Evolutionary conservation across 1,140 invertebrate genomes (phyloP).

Genomic region (Apis dorsata): DNA sequence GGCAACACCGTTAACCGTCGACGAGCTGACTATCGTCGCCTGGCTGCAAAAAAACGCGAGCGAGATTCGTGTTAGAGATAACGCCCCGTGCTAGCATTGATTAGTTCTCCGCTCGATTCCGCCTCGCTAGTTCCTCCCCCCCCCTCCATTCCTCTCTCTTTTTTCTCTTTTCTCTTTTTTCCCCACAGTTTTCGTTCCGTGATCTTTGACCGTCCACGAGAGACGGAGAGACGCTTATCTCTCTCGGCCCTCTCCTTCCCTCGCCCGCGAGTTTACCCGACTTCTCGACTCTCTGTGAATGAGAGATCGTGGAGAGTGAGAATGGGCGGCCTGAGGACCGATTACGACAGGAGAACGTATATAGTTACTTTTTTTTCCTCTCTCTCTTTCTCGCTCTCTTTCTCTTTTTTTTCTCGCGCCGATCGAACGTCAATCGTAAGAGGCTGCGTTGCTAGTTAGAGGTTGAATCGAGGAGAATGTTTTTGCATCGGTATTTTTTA

Average conservation of each 20-base stretch:
- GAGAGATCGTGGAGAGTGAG: constrained; percentile 22
- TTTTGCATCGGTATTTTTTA: no score
- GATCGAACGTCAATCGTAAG: neutral
- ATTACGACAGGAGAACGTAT: constrained; percentile 3
- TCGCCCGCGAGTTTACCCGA: neutral
- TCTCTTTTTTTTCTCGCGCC: neutral
- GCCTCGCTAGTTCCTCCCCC: constrained; percentile 4
- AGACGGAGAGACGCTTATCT: constrained; percentile 39
- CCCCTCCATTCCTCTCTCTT: constrained; percentile 11
- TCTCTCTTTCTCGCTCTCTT: neutral
- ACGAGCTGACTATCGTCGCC: constrained; percentile 79
- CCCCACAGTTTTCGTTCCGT: constrained; percentile 39
- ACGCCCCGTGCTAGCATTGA: constrained; percentile 20
- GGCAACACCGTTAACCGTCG: constrained; percentile 80
- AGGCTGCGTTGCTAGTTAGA: no score
- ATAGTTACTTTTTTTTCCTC: neutral
- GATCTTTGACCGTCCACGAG: constrained; percentile 67
- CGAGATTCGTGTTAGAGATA: constrained; percentile 59
- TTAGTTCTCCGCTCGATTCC: constrained; percentile 48
- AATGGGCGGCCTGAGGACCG: constrained; percentile 2
- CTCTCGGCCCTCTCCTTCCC: neutral
- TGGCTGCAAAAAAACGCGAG: constrained; percentile 74
- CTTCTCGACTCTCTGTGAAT: constrained; percentile 17
- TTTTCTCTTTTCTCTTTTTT: no score
- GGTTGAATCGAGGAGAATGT: no score